phyloP scores from a whole-genome alignment of 30 jellyfish, hydroid and myxozoan species.

The Clytia hemisphaerica region DNA sequence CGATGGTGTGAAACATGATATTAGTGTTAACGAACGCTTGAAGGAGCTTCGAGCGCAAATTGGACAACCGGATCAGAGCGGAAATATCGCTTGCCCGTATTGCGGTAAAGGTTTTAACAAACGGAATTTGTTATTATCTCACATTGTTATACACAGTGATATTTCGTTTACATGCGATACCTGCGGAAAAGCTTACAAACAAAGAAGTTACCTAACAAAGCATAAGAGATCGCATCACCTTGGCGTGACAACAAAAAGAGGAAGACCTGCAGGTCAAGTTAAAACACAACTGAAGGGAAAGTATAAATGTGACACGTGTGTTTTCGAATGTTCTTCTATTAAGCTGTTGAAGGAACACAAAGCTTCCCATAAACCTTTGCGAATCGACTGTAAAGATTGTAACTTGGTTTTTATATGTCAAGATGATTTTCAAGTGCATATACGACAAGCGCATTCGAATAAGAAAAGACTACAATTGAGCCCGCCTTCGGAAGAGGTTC shows the following conservation, averaged over 20 bases:
- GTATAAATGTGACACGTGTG: no score
- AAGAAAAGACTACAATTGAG: no score
- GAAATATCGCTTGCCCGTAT: slow-evolving; percentile 11
- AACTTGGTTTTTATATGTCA: no score
- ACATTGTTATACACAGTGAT: slow-evolving; percentile 12
- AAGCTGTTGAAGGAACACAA: no score
- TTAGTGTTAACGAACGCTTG: neutral
- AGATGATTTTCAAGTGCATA: no score
- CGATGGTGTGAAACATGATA: neutral
- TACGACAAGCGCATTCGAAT: no score
- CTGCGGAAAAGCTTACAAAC: slow-evolving; percentile 11
- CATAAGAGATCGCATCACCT: slow-evolving; percentile 1
- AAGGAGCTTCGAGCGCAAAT: slow-evolving; percentile 1
- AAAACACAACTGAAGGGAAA: neutral
- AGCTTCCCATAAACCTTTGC: no score
- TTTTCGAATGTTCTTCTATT: no score
- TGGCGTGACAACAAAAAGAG: no score
- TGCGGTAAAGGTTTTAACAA: neutral
- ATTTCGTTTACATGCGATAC: neutral
- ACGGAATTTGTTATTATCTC: slow-evolving; percentile 3
- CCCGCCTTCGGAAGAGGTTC: no score
- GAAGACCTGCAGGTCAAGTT: neutral
- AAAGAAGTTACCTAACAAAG: slow-evolving; percentile 1
- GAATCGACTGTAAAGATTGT: no score
- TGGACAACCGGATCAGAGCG: slow-evolving; percentile 7